These are phyloP conservation scores for Hoplostethus mediterraneus DNA, from an alignment of 2,797 vertebrate species.

Conservation along the genomic window DNA sequence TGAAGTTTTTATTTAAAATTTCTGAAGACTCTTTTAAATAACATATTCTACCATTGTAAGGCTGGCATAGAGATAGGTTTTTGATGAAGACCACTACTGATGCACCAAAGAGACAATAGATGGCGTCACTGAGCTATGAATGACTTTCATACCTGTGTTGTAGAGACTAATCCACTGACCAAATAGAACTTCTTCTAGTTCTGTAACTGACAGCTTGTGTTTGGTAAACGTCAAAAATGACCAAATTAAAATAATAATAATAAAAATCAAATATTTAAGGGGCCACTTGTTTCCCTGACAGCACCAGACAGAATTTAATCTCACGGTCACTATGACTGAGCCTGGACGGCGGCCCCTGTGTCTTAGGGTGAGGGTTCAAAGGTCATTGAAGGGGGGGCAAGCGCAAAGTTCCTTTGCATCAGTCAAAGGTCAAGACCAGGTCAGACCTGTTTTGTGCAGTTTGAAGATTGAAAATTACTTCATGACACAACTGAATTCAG, in stretches of 20 bases:
- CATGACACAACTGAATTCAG: neutral
- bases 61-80: no score
- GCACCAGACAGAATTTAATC: neutral
- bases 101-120: slow-evolving; percentile 29
- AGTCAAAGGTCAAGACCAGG: slow-evolving; percentile 16
- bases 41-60: no score
- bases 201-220: neutral
- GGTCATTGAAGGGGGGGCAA: slow-evolving; percentile 9
- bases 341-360: slow-evolving; percentile 20
- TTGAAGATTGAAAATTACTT: neutral
- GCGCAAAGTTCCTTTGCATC: slow-evolving; percentile 5
- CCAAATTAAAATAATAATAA: no score
- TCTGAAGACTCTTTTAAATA: no score
- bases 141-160: neutral
- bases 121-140: slow-evolving; percentile 36
- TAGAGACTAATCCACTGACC: neutral
- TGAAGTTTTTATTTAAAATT: no score
- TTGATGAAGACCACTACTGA: neutral
- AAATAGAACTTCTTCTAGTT: neutral
- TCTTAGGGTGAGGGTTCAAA: slow-evolving; percentile 16
- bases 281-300: neutral
- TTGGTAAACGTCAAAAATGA: neutral
- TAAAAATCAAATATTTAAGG: neutral
- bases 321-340: slow-evolving; percentile 1
- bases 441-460: slow-evolving; percentile 5